A percentile compares a stretch with the other conserved stretches of the same genome.
phyloP scores from a whole-genome alignment of 2,113 vertebrate species.

The Acrocephalus arundinaceus region DNA sequence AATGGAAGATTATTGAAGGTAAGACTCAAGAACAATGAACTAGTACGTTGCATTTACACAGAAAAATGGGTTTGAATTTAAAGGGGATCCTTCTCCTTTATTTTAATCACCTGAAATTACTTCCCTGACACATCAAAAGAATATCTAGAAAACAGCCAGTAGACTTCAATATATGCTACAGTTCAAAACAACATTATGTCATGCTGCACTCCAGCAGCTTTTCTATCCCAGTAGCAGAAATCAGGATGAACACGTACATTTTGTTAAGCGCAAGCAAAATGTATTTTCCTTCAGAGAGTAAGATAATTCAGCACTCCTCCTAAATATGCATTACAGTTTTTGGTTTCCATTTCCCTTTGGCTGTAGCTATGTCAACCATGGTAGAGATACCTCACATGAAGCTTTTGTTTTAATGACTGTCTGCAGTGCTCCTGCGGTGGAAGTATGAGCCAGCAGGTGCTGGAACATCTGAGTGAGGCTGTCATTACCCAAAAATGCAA shows the following conservation, averaged over 20 bases:
- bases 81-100: neutral
- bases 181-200: neutral
- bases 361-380: neutral
- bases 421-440: fast-evolving
- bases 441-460: neutral
- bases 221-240: neutral
- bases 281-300: neutral
- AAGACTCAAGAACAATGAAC: neutral
- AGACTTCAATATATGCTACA: neutral
- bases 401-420: neutral
- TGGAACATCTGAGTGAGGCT: fast-evolving
- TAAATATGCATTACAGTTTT: fast-evolving
- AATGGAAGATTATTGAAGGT: neutral
- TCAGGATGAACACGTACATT: neutral
- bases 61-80: neutral
- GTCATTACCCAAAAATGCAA: neutral
- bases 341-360: neutral
- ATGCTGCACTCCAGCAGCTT: neutral
- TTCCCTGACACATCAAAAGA: neutral
- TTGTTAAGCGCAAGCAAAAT: neutral
- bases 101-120: neutral
- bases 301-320: neutral
- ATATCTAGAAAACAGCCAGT: neutral
- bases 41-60: fast-evolving
- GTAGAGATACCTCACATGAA: fast-evolving